Conservation (phyloP, 2,888 invertebrate genomes). For the Tetragonula carbonaria region DNA sequence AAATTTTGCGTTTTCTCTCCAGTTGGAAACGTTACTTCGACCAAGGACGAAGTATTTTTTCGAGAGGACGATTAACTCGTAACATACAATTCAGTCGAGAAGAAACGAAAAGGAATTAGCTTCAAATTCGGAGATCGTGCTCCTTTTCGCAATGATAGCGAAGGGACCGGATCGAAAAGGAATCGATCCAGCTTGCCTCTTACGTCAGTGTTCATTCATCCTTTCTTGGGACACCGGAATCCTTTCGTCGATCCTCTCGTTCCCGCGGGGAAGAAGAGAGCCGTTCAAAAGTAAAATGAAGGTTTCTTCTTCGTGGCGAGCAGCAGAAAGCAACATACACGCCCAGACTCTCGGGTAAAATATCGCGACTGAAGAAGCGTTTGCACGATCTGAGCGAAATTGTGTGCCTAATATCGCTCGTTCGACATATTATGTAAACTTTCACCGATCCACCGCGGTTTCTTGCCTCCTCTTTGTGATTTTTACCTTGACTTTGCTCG, state of each 20-base stretch:
- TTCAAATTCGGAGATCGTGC: too few species aligned
- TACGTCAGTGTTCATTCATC: conserved; percentile 73
- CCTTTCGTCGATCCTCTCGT: conserved; percentile 69
- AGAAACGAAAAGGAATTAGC: too few species aligned
- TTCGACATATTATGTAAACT: conserved; percentile 59
- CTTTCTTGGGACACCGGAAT: conserved; percentile 66
- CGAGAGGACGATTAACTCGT: too few species aligned
- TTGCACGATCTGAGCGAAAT: conserved; percentile 27
- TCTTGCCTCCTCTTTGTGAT: background rate
- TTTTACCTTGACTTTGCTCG: background rate
- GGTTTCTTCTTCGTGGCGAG: conserved; percentile 67
- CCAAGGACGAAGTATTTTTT: too few species aligned
- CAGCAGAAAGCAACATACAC: conserved; percentile 55
- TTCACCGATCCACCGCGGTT: conserved; percentile 33
- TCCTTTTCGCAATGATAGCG: background rate
- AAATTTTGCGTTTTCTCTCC: too few species aligned
- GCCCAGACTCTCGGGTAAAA: conserved; percentile 57
- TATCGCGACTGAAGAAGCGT: conserved; percentile 15
- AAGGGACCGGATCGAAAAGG: conserved; percentile 56
- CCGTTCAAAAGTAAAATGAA: conserved; percentile 75
- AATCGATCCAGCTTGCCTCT: conserved; percentile 47
- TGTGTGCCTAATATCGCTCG: conserved; percentile 24
- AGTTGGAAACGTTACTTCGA: too few species aligned
- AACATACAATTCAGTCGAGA: too few species aligned
- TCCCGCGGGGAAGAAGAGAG: conserved; percentile 31